Evolutionary conservation across 2,113 vertebrate species (phyloP), one percentile per base, ranked within the genome.

Genomic region (Calypte anna): DNA sequence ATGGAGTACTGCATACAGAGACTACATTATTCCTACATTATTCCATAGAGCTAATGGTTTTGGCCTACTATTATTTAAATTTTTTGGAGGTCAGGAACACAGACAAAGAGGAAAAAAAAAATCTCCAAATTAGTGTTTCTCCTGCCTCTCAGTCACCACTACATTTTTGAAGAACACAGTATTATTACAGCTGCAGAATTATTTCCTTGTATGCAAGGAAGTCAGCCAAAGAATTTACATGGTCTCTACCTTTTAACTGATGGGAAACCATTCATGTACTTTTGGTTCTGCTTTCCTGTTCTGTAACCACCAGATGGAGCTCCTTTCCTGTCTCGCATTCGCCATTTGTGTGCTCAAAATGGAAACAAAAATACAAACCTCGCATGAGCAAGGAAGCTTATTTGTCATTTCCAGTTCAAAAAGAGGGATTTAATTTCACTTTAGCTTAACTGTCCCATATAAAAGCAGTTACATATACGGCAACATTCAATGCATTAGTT

Each of bases 281-380:
- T 82, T 31, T 54, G 9, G 3, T 61, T 75, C 40, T 55, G 43
- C n/a, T 19, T 7, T 11, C 22, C 57, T 70, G 27, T 43, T 51
- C 22, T 69, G 38, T n/a, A 57, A 78, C 64, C 94, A 81, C 76
- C 72, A 95, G 76, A 55, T 72, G 95, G 91, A 86, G 93, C 94
- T 86, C 76, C 79, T 57, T 69, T 90, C 51, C 57, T 27, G 30
- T 36, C 54, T 24, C 76, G 61, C 53, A 59, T 43, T 59, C 6
- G 1, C 38, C 59, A 38, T 73, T 62, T 73, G 8, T 24, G 76
- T 48, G 80, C 57, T 91, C 78, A 66, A 69, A 54, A 66, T 4
- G 38, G 30, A 22, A 74, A 74, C 51, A 66, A 66, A 68, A 27
- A 54, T 12, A 22, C 21, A 50, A 83, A 58, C 14, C 9, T 0